A percentile compares a stretch with the other conserved stretches of the same genome.
Evolutionary conservation across 2,888 invertebrate genomes (phyloP).

Genomic region (Diadromus collaris): DNA sequence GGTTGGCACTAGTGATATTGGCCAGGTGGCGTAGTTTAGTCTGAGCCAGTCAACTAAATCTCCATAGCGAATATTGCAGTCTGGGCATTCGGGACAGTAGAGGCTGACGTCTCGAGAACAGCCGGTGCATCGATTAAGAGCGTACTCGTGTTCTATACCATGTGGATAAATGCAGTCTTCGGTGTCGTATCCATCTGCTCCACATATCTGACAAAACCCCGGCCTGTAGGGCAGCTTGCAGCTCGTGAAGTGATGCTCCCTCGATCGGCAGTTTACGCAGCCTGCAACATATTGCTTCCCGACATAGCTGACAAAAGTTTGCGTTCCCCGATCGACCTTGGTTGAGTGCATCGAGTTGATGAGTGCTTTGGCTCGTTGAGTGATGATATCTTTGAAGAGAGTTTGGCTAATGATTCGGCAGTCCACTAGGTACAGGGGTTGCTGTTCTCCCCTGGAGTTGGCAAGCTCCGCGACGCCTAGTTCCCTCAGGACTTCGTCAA

Average conservation of each 20-base stretch:
- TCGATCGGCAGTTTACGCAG: slow-evolving; percentile 41
- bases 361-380: slow-evolving; percentile 28
- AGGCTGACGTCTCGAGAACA: slow-evolving; percentile 31
- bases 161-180: slow-evolving; percentile 47
- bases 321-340: slow-evolving; percentile 35
- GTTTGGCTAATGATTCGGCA: slow-evolving; percentile 27
- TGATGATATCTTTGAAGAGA: slow-evolving; percentile 7
- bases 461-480: slow-evolving; percentile 19
- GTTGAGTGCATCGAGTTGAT: background rate
- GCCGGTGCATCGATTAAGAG: slow-evolving; percentile 30
- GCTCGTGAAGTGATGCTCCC: slow-evolving; percentile 24
- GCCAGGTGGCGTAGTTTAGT: slow-evolving; percentile 40
- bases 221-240: slow-evolving; percentile 39
- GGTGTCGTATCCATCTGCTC: slow-evolving; percentile 44
- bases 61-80: slow-evolving; percentile 42
- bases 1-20: slow-evolving; percentile 9
- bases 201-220: slow-evolving; percentile 42
- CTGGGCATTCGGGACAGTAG: slow-evolving; percentile 47
- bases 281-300: slow-evolving; percentile 29
- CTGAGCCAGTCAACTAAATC: slow-evolving; percentile 40
- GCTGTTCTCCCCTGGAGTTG: background rate
- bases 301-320: slow-evolving; percentile 38
- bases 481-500: slow-evolving; percentile 32
- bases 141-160: slow-evolving; percentile 42
- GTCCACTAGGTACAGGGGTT: slow-evolving; percentile 8